Conservation (phyloP, 2,888 invertebrate genomes). For the Drosophila silvestris region DNA sequence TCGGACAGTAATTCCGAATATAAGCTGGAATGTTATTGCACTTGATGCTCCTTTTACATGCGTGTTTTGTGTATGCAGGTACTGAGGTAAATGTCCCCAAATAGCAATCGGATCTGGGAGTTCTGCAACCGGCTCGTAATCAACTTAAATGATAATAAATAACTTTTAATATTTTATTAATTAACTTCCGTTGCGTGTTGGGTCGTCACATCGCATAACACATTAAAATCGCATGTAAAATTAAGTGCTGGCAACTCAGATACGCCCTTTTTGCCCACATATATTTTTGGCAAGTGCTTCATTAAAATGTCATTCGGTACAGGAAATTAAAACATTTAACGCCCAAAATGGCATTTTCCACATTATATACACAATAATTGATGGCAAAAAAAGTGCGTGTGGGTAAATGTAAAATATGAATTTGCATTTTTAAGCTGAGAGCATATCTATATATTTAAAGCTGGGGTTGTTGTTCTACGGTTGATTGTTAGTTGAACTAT, state of each 20-base stretch:
- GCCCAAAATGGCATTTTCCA: constrained; percentile 61
- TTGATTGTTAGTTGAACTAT: constrained; percentile 44
- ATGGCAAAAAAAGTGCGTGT: constrained; percentile 50
- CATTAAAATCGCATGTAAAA: constrained; percentile 80
- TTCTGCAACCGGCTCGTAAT: constrained; percentile 52
- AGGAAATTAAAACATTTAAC: constrained; percentile 83
- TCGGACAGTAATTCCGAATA: background rate
- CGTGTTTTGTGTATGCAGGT: background rate
- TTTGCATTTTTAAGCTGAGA: constrained; percentile 20
- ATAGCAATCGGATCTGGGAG: constrained; percentile 6
- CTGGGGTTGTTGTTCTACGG: constrained; percentile 20
- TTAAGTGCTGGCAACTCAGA: constrained; percentile 53
- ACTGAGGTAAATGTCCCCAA: constrained; percentile 2
- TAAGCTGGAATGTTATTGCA: background rate
- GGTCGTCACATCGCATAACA: constrained; percentile 37
- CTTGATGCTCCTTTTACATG: background rate
- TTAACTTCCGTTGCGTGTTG: constrained; percentile 73
- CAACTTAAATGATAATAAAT: constrained; percentile 80
- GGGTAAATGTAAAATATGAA: constrained; percentile 40
- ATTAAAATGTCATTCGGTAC: constrained; percentile 83
- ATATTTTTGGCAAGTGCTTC: constrained; percentile 74
- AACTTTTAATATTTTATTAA: constrained; percentile 80
- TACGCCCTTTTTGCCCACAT: constrained; percentile 33
- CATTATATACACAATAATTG: constrained; percentile 45
- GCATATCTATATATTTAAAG: background rate